Conservation (phyloP, 2,113 vertebrate genomes). For the Myodes glareolus region DNA sequence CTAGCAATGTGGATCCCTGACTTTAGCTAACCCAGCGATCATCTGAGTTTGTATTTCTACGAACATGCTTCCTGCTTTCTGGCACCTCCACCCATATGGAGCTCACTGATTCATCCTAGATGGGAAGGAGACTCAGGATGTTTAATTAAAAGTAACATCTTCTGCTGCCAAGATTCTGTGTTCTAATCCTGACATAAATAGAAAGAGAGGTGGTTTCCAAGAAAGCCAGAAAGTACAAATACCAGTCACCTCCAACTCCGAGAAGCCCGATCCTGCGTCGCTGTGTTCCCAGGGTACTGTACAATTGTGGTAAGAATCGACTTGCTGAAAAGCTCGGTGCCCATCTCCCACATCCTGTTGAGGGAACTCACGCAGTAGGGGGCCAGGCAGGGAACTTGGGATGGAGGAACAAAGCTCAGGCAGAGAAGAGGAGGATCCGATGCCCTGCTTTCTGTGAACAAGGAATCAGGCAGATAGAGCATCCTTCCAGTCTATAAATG, state of each 20-base stretch:
- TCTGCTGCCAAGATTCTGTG: slow-evolving; percentile 49
- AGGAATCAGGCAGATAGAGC: not conserved
- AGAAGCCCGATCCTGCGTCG: not conserved
- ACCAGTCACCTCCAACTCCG: not conserved
- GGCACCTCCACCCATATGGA: not conserved
- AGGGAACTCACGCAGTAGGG: rapidly evolving
- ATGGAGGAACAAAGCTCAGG: not conserved
- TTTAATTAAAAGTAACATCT: slow-evolving; percentile 51
- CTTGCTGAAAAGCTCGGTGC: not conserved
- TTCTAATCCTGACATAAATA: slow-evolving; percentile 40
- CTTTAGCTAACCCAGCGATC: not conserved
- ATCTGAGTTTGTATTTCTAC: not conserved
- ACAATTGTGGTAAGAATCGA: not conserved
- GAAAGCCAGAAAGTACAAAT: not conserved
- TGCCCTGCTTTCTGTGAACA: rapidly evolving
- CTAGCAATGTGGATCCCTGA: rapidly evolving
- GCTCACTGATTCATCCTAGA: slow-evolving; percentile 26
- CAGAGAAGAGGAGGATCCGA: not conserved
- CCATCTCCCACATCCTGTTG: not conserved
- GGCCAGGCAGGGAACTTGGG: rapidly evolving
- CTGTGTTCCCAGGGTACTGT: rapidly evolving
- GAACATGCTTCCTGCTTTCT: not conserved
- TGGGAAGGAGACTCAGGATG: slow-evolving; percentile 41
- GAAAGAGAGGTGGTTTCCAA: slow-evolving; percentile 56
- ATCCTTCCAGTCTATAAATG: not conserved